A percentile compares a stretch with the other conserved stretches of the same genome.
These are phyloP conservation scores for Globia sparganii DNA, from an alignment of 2,888 invertebrate genomes.

Conservation along the genomic window DNA sequence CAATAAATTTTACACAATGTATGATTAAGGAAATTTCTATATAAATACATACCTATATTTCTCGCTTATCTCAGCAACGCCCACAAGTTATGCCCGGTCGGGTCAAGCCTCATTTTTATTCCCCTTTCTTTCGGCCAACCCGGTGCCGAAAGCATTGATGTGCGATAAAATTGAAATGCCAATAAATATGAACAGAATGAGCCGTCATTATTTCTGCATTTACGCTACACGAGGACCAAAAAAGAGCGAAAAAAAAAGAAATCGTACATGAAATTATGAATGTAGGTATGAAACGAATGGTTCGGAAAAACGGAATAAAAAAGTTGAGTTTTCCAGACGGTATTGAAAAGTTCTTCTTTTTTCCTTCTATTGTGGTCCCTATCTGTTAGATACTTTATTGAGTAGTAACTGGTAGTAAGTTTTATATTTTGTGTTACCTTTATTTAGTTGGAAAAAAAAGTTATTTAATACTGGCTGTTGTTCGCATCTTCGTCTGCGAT, in stretches of 20 bases:
- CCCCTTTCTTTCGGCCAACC: conserved; percentile 56
- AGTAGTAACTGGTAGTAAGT: conserved; percentile 2
- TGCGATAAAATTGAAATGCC: conserved; percentile 70
- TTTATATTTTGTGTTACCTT: not conserved
- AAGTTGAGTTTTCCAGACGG: conserved; percentile 25
- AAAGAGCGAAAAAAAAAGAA: conserved; percentile 40
- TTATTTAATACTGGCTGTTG: not conserved
- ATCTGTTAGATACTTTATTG: conserved; percentile 16
- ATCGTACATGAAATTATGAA: conserved; percentile 54
- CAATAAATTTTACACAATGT: conserved; percentile 42
- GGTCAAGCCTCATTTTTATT: conserved; percentile 64
- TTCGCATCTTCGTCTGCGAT: too few species aligned
- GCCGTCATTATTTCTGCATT: conserved; percentile 75
- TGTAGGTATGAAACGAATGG: conserved; percentile 25
- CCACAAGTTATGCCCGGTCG: conserved; percentile 61
- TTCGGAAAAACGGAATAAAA: conserved; percentile 30
- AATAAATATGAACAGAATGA: conserved; percentile 65
- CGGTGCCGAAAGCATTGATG: conserved; percentile 64
- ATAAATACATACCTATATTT: conserved; percentile 51
- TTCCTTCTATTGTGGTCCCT: conserved; percentile 19
- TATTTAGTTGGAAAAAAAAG: not conserved
- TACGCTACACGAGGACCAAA: conserved; percentile 59
- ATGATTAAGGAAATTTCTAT: conserved; percentile 54
- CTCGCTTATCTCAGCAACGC: conserved; percentile 69
- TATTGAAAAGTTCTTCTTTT: not conserved